Base-by-base conservation (phyloP, 2,888 invertebrate genomes). In the Megaustenia siamemsis region DNA sequence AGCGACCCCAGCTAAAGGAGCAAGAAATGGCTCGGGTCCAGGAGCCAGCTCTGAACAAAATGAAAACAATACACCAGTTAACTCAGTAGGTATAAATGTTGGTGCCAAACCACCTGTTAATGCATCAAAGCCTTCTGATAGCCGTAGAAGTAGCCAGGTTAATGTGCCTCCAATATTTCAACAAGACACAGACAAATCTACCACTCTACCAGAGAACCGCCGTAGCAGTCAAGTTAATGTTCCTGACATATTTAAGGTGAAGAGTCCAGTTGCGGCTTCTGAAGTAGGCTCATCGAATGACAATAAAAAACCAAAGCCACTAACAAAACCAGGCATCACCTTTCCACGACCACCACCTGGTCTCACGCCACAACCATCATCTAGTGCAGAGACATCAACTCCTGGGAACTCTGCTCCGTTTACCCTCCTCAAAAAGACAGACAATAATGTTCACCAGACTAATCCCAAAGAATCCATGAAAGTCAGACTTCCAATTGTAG, bases 401-500 rank as follows among this genome's bases (percentile, higher is more conserved):
- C n/a, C 43, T 45, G 73, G 73, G 3, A 73, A 12, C 28, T 45
- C 28, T 32, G 15, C 28, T n/a, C 45, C 24, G 5, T 24, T 28
- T 45, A 5, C 18, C 32, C 45, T 40, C 15, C 8, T 43, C 21
- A 24, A 24, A 43, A 78, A 35, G 43, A 15, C 63, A 63, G 28
- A 53, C 18, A 28, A 49, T 0, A 75, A 75, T 28, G 18, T 32
- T 24, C 45, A 71, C 12, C 49, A 71, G 15, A 4, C n/a, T 53
- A 8, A 24, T 71, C 71, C 40, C 10, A 69, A 24, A 24, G 69
- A 43, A 8, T 28, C 77, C 38, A 24, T 12, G 1, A 49, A n/a
- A 53, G 49, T 81, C 45, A 81, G 71, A 38, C 69, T 81, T 53
- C 81, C 81, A n/a, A 12, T n/a, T 2, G n/a, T 81, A 53, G 71